Evolutionary conservation across 2,888 invertebrate species (phyloP), one percentile per base, ranked within the genome.

Genomic region (Ornithoptera priamus): DNA sequence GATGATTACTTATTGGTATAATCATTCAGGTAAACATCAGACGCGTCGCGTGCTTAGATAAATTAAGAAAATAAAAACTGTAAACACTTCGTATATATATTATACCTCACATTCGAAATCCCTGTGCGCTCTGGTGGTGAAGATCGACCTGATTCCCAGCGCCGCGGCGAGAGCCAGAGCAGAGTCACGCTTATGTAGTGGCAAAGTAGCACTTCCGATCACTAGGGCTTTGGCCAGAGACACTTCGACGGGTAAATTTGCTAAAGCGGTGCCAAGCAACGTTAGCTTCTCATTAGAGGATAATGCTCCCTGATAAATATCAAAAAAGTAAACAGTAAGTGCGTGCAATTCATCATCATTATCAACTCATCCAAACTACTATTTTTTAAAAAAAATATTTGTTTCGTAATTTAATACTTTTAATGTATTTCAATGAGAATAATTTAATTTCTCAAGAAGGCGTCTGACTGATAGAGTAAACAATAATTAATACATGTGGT

Each of bases 221-320:
- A 99, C 96, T 56, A 99, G 92, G 94, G 99, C 98, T 92, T 99
- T 99, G 1, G 99, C 99, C 68, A 99, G 95, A 0, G 96, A 95
- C 67, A 99, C 96, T 82, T 99, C 99, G 0, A 99, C 98, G 0
- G 99, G 99, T 22, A 99, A 90, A 82, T 95, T 96, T 6, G 98
- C 95, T 68, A 99, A 87, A 68, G 98, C 96, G 80, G 95, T 94
- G 0, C 99, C 99, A 67, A 99, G 93, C 0, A 96, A 93, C 0
- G 99, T 99, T 46, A 99, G 89, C 77, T 95, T 95, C 84, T 98
- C 96, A 75, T 96, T 95, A 4, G 95, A 93, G 0, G 95, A 95
- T 46, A 99, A 83, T 0, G 98, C 98, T 58, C 96, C 96, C 95
- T 97, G 83, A 67, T 89, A 84, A 53, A 36, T 5, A 53, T 18